These are phyloP conservation scores for Theristus sp. DNA, from an alignment of 2,888 invertebrate species.

Conservation along the genomic window DNA sequence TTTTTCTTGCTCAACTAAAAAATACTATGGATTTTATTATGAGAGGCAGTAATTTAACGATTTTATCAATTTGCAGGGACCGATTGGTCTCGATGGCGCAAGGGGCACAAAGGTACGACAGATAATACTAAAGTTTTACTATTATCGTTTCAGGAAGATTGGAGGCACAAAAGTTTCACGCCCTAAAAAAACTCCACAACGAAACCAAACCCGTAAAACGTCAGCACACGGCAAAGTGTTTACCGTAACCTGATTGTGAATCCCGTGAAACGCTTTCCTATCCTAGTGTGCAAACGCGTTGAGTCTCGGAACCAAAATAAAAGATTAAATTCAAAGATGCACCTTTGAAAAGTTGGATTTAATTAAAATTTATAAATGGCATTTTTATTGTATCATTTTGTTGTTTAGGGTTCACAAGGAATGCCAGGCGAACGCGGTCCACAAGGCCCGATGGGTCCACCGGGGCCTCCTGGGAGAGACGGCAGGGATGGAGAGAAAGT, in stretches of 20 bases:
- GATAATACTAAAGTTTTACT: neutral
- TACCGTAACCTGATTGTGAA: too few species aligned
- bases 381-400: neutral
- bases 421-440: conserved; percentile 15
- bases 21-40: too few species aligned
- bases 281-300: too few species aligned
- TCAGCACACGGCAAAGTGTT: too few species aligned
- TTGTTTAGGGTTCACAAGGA: neutral
- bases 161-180: too few species aligned
- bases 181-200: too few species aligned
- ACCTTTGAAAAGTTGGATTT: too few species aligned
- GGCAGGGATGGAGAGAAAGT: conserved; percentile 9
- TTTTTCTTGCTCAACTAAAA: too few species aligned
- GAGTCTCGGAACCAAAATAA: too few species aligned
- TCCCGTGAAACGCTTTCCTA: too few species aligned
- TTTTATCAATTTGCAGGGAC: neutral
- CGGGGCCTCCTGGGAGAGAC: conserved; percentile 16
- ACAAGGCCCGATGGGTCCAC: conserved; percentile 18
- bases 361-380: neutral
- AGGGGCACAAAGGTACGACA: neutral
- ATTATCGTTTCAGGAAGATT: neutral
- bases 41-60: neutral
- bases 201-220: too few species aligned
- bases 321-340: too few species aligned
- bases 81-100: neutral